Evolutionary conservation across 2,113 vertebrate genomes (phyloP).

Genomic region (Sinocyclocheilus maitianheensis): DNA sequence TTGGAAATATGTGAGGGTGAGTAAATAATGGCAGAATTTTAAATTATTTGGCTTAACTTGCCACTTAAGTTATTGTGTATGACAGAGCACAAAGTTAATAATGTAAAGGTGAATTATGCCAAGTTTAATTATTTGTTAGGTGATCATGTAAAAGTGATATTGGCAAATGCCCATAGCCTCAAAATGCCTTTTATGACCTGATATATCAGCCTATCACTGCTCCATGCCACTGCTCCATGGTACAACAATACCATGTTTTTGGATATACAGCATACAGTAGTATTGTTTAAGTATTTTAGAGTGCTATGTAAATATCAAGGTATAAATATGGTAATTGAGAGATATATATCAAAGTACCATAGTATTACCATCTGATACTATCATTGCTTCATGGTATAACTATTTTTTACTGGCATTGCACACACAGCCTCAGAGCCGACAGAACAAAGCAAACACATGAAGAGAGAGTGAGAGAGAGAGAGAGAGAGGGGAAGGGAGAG

Average conservation of each 20-base stretch:
- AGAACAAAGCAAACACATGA: not conserved
- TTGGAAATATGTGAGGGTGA: not conserved
- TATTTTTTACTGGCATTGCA: not conserved
- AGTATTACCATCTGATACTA: not conserved
- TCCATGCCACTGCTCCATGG: not conserved
- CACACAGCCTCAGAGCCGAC: not conserved
- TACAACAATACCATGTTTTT: conserved; percentile 1
- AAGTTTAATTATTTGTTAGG: not conserved
- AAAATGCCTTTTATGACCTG: not conserved
- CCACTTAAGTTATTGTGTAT: not conserved
- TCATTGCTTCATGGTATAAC: not conserved
- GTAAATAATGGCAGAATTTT: not conserved
- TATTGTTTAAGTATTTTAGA: not conserved
- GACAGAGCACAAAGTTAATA: not conserved
- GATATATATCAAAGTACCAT: not conserved
- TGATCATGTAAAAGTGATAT: not conserved
- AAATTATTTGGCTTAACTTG: not conserved
- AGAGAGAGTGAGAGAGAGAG: not conserved
- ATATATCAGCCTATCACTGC: not conserved
- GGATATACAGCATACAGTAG: not conserved
- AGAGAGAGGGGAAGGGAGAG: not conserved
- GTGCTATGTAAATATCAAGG: not conserved
- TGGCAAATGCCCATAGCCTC: not conserved
- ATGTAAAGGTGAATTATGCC: not conserved
- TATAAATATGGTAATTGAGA: not conserved